Evolutionary conservation across 2,113 vertebrate species (phyloP), one percentile per base, ranked within the genome.

Genomic region (Eulemur macaco): DNA sequence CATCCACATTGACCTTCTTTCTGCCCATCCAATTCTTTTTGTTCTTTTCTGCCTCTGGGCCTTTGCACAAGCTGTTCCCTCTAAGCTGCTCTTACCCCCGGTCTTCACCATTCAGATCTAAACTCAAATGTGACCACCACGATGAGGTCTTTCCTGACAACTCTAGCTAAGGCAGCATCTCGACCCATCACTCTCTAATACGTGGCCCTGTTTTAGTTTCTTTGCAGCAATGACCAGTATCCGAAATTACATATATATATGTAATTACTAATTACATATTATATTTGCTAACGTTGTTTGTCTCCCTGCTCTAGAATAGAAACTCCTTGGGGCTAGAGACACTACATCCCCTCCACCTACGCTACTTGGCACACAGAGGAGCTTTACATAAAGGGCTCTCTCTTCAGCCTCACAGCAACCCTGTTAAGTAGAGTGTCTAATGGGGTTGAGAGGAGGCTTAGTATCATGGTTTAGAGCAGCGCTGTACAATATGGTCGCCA

Each of bases 281-380:
- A 15, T 74, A 27, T 50, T 50, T 54, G n/a, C 11, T 14, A 42
- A 20, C n/a, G 20, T 3, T 39, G 1, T 10, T 82, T 34, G 37
- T 56, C 64, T 74, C 50, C 17, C 42, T 39, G 29, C 15, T 6
- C 1, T 29, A 60, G 64, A 37, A 47, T 25, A 9, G 18, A 42
- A 66, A 77, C 13, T 8, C 27, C n/a, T 27, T 12, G 29, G 71
- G 60, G 52, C 34, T n/a, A 58, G 21, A 21, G 4, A 3, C 5
- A 1, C 3, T 17, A 6, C 6, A 8, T 37, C 23, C 6, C 5
- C 34, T 9, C 5, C 27, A 25, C 8, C 5, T 5, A 18, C 56
- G 42, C 68, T 8, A 7, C 29, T 3, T 11, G 10, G 54, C 21
- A 17, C 66, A 6, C 5, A 8, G 37, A 21, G 34, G 31, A 1